Percentiles rank a stretch among this genome's conserved stretches.
phyloP scores from a whole-genome alignment of 2,113 vertebrate genomes.

The Thryonomys swinderianus region DNA sequence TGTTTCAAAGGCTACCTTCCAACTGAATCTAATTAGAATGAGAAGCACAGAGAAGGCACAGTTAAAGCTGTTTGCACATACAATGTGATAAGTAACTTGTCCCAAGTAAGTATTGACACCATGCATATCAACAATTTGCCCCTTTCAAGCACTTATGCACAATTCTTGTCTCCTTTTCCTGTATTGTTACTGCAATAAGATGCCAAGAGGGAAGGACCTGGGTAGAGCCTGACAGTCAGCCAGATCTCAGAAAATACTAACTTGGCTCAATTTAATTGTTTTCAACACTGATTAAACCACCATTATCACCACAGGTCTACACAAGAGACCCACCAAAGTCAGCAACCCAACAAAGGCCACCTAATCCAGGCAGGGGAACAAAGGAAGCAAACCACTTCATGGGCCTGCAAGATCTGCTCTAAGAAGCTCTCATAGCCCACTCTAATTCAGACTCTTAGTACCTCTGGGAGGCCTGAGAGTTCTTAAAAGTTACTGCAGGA shows the following conservation, averaged over 20 bases:
- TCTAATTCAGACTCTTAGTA: constrained; percentile 24
- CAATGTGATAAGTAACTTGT: background rate
- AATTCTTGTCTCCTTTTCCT: background rate
- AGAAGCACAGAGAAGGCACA: background rate
- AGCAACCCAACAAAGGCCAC: background rate
- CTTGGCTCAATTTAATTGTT: background rate
- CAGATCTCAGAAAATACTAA: background rate
- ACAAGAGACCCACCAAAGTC: background rate
- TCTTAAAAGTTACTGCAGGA: constrained; percentile 7
- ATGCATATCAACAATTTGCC: background rate
- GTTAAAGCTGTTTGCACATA: background rate
- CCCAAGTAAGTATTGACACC: background rate
- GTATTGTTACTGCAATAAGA: background rate
- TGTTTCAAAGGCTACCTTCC: background rate
- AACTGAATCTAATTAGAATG: background rate
- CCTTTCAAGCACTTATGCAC: background rate
- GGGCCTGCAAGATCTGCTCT: background rate
- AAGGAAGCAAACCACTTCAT: background rate
- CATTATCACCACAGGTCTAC: background rate
- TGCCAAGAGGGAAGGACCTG: background rate
- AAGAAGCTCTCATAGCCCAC: background rate
- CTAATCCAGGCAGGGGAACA: background rate
- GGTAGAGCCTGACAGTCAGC: background rate
- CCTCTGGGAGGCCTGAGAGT: background rate
- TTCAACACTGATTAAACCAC: background rate